phyloP scores from a whole-genome alignment of 1,140 invertebrate genomes.

The Acyrthosiphon pisum region DNA sequence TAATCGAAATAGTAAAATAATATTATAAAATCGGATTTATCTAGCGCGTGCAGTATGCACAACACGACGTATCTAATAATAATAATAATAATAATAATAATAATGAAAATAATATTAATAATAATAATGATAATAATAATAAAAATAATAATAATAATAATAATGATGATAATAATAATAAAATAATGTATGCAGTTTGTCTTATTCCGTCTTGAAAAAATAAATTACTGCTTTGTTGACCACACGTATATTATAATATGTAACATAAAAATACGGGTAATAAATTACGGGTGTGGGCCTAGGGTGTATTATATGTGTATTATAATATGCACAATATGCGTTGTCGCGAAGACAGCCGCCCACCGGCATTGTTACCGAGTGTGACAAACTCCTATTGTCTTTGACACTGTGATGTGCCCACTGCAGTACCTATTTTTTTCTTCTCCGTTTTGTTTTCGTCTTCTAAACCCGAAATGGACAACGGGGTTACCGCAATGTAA shows the following conservation, averaged over 20 bases:
- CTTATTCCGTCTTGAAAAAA: not conserved
- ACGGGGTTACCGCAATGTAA: conserved; percentile 51
- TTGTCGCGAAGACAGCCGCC: conserved; percentile 47
- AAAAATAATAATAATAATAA: not conserved
- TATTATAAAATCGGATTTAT: not conserved
- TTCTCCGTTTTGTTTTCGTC: conserved; percentile 14
- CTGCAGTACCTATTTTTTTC: not conserved
- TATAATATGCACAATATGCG: conserved; percentile 17
- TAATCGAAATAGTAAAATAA: not conserved
- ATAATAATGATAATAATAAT: not conserved
- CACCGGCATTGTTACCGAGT: conserved; percentile 50
- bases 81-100: conserved; percentile 12
- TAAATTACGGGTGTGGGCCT: conserved; percentile 51
- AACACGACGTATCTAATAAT: not conserved
- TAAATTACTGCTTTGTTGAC: conserved; percentile 43
- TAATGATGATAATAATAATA: not conserved
- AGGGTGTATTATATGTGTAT: not conserved
- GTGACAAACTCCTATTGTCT: conserved; percentile 55
- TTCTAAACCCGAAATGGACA: not conserved
- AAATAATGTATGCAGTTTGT: conserved; percentile 20
- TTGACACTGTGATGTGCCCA: conserved; percentile 27
- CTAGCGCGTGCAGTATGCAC: not conserved
- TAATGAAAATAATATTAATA: not conserved
- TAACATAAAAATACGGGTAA: conserved; percentile 49
- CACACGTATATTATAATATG: not conserved